Conservation (phyloP, 2,113 vertebrate genomes). For the Cranoglanis bouderius region DNA sequence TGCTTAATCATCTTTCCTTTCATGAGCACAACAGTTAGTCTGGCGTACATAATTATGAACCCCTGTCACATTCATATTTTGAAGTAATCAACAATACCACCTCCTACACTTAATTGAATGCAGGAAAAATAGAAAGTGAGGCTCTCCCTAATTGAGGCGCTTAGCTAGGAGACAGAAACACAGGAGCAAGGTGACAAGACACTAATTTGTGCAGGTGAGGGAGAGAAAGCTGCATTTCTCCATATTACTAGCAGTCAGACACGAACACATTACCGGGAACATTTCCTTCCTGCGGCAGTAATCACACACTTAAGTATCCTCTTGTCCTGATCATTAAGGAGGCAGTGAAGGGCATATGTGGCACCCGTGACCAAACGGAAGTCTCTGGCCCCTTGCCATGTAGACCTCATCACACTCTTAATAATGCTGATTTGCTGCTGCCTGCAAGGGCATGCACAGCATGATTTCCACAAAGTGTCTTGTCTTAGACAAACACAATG, state of each 20-base stretch:
- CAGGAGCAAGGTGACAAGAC: slow-evolving; percentile 50
- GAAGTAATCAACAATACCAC: slow-evolving; percentile 35
- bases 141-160: slow-evolving; percentile 68
- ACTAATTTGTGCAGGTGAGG: slow-evolving; percentile 46
- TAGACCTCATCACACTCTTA: slow-evolving; percentile 58
- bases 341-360: slow-evolving; percentile 47
- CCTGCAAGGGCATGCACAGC: slow-evolving; percentile 84
- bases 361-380: slow-evolving; percentile 55
- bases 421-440: slow-evolving; percentile 68
- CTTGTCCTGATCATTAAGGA: slow-evolving; percentile 53
- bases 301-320: slow-evolving; percentile 57
- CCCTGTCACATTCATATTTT: neutral
- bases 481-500: slow-evolving; percentile 60
- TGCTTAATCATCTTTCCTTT: slow-evolving; percentile 7
- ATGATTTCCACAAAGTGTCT: slow-evolving; percentile 80
- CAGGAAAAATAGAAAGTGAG: slow-evolving; percentile 48
- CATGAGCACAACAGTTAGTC: neutral
- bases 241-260: slow-evolving; percentile 46
- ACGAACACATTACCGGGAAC: slow-evolving; percentile 25
- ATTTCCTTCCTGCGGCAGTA: slow-evolving; percentile 37
- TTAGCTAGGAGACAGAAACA: slow-evolving; percentile 67
- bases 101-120: slow-evolving; percentile 44
- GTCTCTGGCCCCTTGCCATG: slow-evolving; percentile 44
- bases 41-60: slow-evolving; percentile 27
- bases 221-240: slow-evolving; percentile 47